Percentiles rank a stretch among this genome's conserved stretches.
phyloP scores from a whole-genome alignment of 2,888 invertebrate species.

The Eledone cirrhosa region DNA sequence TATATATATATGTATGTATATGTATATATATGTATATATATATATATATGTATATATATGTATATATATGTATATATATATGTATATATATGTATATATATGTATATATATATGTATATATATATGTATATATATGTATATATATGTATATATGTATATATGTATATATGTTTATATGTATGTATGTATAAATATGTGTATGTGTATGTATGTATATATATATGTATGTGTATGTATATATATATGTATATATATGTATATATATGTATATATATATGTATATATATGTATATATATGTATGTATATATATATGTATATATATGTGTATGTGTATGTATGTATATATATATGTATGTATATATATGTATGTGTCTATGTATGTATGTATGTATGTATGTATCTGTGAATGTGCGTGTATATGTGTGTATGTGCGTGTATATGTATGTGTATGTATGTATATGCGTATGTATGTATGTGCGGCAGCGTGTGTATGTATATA shows the following conservation, averaged over 20 bases:
- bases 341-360: background rate
- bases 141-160: slow-evolving; percentile 1
- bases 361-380: background rate
- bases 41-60: background rate
- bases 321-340: background rate
- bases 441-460: slow-evolving; percentile 6
- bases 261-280: slow-evolving; percentile 5
- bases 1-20: background rate
- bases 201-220: background rate
- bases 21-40: background rate
- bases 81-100: background rate
- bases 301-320: background rate
- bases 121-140: slow-evolving; percentile 9
- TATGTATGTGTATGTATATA: background rate
- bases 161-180: background rate
- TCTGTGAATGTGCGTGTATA: background rate
- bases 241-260: background rate
- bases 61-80: slow-evolving; percentile 16
- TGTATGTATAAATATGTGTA: background rate
- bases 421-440: slow-evolving; percentile 6
- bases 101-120: background rate
- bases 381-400: background rate
- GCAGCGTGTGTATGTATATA: too few relatives aligned
- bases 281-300: background rate
- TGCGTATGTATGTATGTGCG: background rate